Conservation (phyloP, 1,140 invertebrate species). For the Leptinotarsa defecta region DNA sequence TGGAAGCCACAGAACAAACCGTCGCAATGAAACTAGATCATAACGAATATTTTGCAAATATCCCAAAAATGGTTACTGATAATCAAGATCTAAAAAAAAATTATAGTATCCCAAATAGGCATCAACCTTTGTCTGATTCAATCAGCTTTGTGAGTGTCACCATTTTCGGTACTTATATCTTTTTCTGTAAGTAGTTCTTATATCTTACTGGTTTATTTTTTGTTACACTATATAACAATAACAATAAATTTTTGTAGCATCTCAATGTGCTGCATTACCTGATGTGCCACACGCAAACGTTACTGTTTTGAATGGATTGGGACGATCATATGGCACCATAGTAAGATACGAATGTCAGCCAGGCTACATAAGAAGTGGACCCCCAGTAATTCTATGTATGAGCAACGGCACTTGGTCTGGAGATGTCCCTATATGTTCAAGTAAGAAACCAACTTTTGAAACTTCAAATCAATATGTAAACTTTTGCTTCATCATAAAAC, state of each 20-base stretch:
- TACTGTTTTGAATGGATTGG: slow-evolving; percentile 89
- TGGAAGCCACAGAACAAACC: no score
- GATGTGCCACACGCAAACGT: slow-evolving; percentile 88
- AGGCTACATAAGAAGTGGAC: slow-evolving; percentile 86
- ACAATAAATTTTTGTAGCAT: slow-evolving; percentile 65
- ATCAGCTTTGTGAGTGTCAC: no score
- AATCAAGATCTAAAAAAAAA: no score
- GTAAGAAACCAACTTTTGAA: slow-evolving; percentile 58
- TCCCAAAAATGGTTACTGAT: no score
- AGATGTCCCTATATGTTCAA: slow-evolving; percentile 84
- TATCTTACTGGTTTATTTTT: no score
- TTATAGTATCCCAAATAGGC: no score
- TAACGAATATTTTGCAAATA: no score
- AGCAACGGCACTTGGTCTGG: slow-evolving; percentile 96
- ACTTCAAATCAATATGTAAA: neutral
- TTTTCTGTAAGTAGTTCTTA: no score
- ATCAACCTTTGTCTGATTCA: no score
- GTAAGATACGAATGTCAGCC: slow-evolving; percentile 92
- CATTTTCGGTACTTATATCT: no score
- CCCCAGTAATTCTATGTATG: slow-evolving; percentile 91
- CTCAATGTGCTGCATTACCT: slow-evolving; percentile 87
- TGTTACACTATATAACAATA: no score
- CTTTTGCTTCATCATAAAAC: neutral
- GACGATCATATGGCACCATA: slow-evolving; percentile 93
- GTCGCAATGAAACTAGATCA: no score